Conservation (phyloP, 2,888 invertebrate species). For the Mystacides longicornis region DNA sequence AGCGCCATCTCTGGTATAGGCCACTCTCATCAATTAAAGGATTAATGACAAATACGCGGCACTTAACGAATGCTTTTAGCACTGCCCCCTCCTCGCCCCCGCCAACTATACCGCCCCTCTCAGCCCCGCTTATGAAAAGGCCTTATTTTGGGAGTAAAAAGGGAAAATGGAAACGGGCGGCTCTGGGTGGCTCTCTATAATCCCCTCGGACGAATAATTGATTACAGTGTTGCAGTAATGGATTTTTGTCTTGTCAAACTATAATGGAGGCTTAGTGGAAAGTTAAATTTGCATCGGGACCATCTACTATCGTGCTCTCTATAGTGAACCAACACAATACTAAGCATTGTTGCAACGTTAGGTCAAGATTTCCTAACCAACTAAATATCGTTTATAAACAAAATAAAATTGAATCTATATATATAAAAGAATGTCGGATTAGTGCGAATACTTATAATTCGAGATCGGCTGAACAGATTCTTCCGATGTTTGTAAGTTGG, state of each 20-base stretch:
- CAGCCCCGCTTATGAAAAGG: not conserved
- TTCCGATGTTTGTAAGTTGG: too few species aligned
- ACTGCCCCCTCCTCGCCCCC: conserved; percentile 7
- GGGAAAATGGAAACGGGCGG: conserved; percentile 6
- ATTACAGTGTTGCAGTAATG: conserved; percentile 26
- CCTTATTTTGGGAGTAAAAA: conserved; percentile 3
- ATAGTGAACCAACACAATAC: too few species aligned
- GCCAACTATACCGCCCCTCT: not conserved
- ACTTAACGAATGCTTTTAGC: conserved; percentile 27
- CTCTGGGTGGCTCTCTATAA: conserved; percentile 16
- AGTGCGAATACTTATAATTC: too few species aligned
- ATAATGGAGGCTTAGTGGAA: conserved; percentile 23
- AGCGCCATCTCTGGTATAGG: conserved; percentile 20
- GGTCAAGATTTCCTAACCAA: too few species aligned
- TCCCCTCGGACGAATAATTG: conserved; percentile 25
- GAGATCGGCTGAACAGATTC: too few species aligned
- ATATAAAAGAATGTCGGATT: too few species aligned
- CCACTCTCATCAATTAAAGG: conserved; percentile 26
- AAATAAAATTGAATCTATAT: too few species aligned
- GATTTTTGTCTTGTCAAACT: conserved; percentile 26
- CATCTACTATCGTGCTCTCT: too few species aligned
- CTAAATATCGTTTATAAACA: too few species aligned
- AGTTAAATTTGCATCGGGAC: conserved; percentile 23
- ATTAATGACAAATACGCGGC: conserved; percentile 27
- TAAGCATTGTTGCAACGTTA: too few species aligned